These are phyloP conservation scores for Agrochola macilenta DNA, from an alignment of 2,888 invertebrate genomes.

Conservation along the genomic window DNA sequence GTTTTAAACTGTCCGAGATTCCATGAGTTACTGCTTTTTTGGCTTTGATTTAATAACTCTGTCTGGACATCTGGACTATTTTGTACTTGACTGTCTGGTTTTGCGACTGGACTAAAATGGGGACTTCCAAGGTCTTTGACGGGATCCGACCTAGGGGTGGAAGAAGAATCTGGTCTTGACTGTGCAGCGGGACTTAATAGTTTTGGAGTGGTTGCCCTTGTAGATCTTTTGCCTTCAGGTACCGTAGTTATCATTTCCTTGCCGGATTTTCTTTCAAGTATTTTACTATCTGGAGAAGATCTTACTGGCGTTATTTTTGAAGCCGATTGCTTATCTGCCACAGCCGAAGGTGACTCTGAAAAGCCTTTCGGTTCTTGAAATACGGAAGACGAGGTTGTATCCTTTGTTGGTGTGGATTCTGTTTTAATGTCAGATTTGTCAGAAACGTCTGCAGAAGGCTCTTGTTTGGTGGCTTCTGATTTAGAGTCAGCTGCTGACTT, in stretches of 20 bases:
- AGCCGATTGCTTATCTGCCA: conserved; percentile 69
- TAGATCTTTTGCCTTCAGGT: conserved; percentile 74
- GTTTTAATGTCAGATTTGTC: conserved; percentile 75
- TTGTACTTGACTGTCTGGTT: conserved; percentile 88
- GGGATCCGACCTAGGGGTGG: conserved; percentile 84
- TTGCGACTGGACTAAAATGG: conserved; percentile 85
- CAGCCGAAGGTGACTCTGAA: conserved; percentile 72
- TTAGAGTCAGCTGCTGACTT: conserved; percentile 80
- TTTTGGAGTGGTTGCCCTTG: conserved; percentile 79
- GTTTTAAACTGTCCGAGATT: conserved; percentile 85
- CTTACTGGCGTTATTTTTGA: conserved; percentile 69
- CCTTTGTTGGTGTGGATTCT: conserved; percentile 73
- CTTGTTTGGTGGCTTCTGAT: conserved; percentile 71
- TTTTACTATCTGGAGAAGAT: conserved; percentile 79
- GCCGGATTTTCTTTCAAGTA: conserved; percentile 68
- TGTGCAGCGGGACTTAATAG: conserved; percentile 84
- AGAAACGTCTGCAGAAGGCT: conserved; percentile 70
- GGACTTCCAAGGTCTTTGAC: conserved; percentile 84
- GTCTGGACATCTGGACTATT: conserved; percentile 85
- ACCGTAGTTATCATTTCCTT: conserved; percentile 72
- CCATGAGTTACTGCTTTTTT: conserved; percentile 82
- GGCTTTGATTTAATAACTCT: conserved; percentile 75
- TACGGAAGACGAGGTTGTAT: conserved; percentile 76
- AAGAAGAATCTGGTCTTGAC: conserved; percentile 86
- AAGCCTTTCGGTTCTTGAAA: conserved; percentile 86